phyloP scores from a whole-genome alignment of 2,113 vertebrate species.

The Pungitius pungitius region DNA sequence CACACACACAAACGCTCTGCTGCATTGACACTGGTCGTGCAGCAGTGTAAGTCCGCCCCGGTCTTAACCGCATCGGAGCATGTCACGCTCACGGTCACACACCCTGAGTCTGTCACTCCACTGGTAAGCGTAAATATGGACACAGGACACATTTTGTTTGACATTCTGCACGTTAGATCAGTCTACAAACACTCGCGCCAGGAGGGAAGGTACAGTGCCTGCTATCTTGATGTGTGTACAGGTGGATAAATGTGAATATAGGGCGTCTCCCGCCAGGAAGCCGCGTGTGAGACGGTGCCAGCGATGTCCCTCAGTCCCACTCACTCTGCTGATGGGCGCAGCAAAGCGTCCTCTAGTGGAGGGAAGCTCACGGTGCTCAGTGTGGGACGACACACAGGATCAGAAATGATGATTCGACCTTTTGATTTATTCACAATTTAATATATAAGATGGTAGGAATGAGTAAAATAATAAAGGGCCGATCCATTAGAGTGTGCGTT shows the following conservation, averaged over 20 bases:
- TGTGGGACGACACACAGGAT: background rate
- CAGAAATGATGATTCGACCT: background rate
- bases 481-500: background rate
- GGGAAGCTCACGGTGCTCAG: background rate
- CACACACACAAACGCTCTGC: background rate
- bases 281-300: conserved; percentile 38
- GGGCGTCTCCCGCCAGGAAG: conserved; percentile 51
- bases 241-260: conserved; percentile 61
- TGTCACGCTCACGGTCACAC: conserved; percentile 49
- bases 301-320: background rate
- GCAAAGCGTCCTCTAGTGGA: conserved; percentile 46
- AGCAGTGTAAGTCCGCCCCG: background rate
- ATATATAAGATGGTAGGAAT: background rate
- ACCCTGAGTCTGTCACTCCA: conserved; percentile 28
- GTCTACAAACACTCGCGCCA: conserved; percentile 51
- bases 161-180: conserved; percentile 22
- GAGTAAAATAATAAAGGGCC: background rate
- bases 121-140: conserved; percentile 67
- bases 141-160: conserved; percentile 56
- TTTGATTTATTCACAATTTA: background rate
- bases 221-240: conserved; percentile 40
- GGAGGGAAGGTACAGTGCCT: conserved; percentile 30
- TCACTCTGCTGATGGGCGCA: background rate
- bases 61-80: conserved; percentile 43
- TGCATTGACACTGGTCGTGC: background rate